These are phyloP conservation scores for Myrmophylax atrothorax DNA, from an alignment of 2,113 vertebrate genomes.

Conservation along the genomic window DNA sequence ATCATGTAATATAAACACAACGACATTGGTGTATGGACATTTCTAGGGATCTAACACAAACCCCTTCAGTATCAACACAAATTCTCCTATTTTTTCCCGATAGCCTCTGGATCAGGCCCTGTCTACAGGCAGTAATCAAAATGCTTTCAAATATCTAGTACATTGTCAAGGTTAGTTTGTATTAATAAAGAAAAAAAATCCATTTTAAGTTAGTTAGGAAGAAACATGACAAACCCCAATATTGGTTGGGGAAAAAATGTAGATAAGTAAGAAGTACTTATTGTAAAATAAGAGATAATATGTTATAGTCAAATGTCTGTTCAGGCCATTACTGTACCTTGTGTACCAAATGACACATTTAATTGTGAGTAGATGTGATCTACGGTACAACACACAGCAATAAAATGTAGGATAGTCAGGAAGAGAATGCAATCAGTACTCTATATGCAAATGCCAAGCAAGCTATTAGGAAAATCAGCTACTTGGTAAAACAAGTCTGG, in stretches of 20 bases:
- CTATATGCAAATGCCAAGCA: not conserved
- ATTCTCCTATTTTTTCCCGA: not conserved
- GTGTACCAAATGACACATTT: not conserved
- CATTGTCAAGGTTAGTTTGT: not conserved
- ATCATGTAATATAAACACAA: not conserved
- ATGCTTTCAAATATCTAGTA: not conserved
- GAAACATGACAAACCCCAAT: not conserved
- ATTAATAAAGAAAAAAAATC: not conserved
- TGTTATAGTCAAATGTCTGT: not conserved
- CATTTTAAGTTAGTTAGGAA: not conserved
- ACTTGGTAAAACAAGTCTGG: constrained; percentile 36
- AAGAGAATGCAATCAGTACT: not conserved
- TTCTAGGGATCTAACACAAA: not conserved
- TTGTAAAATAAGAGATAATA: not conserved
- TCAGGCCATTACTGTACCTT: not conserved
- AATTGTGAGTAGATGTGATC: not conserved
- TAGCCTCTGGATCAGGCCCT: not conserved
- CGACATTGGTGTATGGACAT: not conserved
- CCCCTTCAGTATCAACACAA: not conserved
- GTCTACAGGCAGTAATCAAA: not conserved
- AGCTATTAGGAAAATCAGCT: constrained; percentile 31
- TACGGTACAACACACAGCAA: not conserved
- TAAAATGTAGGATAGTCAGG: not conserved
- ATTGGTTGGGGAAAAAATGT: not conserved
- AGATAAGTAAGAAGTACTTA: not conserved